Conservation (phyloP, 2,113 vertebrate genomes). For the Rhea pennata region DNA sequence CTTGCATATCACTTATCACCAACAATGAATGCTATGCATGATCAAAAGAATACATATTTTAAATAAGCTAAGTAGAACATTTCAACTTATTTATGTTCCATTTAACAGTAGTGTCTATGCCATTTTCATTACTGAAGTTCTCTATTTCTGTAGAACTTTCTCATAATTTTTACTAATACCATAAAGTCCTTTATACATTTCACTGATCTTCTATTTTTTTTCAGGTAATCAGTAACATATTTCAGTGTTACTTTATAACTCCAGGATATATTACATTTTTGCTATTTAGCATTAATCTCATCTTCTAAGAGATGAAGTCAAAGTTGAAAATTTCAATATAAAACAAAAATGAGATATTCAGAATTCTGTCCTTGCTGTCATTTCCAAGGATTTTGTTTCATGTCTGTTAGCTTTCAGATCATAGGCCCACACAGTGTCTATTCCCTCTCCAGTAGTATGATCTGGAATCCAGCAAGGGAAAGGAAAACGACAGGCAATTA, state of each 20-base stretch:
- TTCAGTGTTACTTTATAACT: background rate
- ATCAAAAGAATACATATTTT: background rate
- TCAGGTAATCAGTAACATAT: background rate
- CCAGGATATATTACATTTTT: background rate
- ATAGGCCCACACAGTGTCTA: conserved; percentile 93
- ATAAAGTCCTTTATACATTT: background rate
- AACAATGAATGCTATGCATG: background rate
- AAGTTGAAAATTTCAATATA: background rate
- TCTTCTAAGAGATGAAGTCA: background rate
- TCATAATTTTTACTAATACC: no score
- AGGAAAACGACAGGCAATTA: conserved; percentile 95
- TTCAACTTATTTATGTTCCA: background rate
- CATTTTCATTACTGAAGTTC: background rate
- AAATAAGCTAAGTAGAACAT: background rate
- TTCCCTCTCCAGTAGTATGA: conserved; percentile 84
- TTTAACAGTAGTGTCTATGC: background rate
- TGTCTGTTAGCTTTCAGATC: conserved; percentile 65
- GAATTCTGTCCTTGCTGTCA: background rate
- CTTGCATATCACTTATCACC: background rate
- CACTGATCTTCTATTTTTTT: background rate
- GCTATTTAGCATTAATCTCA: background rate
- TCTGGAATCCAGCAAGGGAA: conserved; percentile 92
- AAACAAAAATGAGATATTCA: background rate
- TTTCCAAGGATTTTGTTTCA: background rate
- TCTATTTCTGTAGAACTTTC: background rate